phyloP scores from a whole-genome alignment of 2,888 invertebrate genomes.

The Scrobipalpa costella region DNA sequence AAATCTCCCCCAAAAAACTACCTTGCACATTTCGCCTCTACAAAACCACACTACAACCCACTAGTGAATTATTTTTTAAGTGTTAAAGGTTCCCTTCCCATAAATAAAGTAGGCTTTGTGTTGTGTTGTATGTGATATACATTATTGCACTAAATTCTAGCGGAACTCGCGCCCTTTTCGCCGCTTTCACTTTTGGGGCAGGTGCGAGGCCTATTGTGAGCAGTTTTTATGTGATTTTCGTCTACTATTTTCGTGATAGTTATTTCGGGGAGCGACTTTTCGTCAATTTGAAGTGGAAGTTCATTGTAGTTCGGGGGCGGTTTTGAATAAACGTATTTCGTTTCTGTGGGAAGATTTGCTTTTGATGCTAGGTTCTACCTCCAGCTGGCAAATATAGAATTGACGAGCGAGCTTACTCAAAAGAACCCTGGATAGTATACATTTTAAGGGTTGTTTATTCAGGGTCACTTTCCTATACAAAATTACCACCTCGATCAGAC shows the following conservation, averaged over 20 bases:
- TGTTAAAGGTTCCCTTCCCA: constrained; percentile 58
- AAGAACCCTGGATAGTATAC: no score
- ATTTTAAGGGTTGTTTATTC: no score
- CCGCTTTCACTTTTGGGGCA: constrained; percentile 1
- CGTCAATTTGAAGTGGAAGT: constrained; percentile 16
- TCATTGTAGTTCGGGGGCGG: neutral
- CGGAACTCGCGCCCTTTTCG: constrained; percentile 4
- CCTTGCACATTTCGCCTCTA: neutral
- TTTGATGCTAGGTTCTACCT: no score
- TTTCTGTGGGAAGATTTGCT: neutral
- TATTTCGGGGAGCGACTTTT: constrained; percentile 16
- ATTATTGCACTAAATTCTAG: constrained; percentile 18
- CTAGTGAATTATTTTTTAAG: constrained; percentile 63
- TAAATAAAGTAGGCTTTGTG: constrained; percentile 51
- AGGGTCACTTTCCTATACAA: no score
- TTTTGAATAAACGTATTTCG: constrained; percentile 3
- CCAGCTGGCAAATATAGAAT: no score
- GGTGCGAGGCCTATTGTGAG: constrained; percentile 10
- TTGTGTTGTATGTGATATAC: constrained; percentile 37
- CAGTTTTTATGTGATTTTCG: constrained; percentile 17
- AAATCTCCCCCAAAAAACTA: constrained; percentile 2
- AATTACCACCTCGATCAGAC: no score
- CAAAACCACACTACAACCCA: constrained; percentile 9
- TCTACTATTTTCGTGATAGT: constrained; percentile 19
- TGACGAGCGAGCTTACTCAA: no score